Base-by-base conservation (phyloP, 2,888 invertebrate genomes). In the Itoplectis maculator region DNA sequence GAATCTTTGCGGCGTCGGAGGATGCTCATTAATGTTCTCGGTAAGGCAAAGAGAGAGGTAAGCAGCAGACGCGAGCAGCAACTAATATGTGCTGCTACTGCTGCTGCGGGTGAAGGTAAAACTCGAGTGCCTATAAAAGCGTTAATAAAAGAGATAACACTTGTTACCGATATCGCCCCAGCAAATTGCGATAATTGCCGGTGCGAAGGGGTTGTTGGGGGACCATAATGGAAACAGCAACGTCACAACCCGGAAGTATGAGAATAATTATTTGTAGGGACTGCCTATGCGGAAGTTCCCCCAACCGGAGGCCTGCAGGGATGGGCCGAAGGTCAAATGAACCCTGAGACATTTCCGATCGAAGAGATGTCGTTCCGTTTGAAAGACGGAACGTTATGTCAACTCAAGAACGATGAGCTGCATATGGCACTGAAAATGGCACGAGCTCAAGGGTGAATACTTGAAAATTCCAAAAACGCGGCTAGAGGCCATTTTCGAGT, bases 351-450 rank as follows among this genome's bases (percentile, higher is more conserved):
- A 47, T 96, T 96, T 88, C 96, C 96, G 0, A 95, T 95, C 89
- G 93, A 93, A 75, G 93, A 93, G 1, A 92, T 96, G 7, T 93
- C 93, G 20, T 89, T 96, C 49, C 93, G 93, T 45, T 89, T 95
- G 81, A 94, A 94, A 83, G 93, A 93, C 75, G 95, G 95, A 0
- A 91, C 92, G 0, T 87, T 87, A 0, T 87, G 95, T 49, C 89
- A 92, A 0, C 86, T 96, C 42, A 93, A 94, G 69, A 95, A 94
- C 0, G 90, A 92, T 37, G 94, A 94, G 37, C 91, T 96, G 83
- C 94, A 94, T 0, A 93, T 94, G 0, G 95, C 95, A 0, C 91
- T 96, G 82, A 96, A 96, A 89, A 96, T 96, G 88, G 94, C 95
- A 81, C 95, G 96, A 0, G 95, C 96, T 0, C 94, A 95, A 86